Evolutionary conservation across 2,888 invertebrate genomes (phyloP).

Genomic region (Heliconius cydno): DNA sequence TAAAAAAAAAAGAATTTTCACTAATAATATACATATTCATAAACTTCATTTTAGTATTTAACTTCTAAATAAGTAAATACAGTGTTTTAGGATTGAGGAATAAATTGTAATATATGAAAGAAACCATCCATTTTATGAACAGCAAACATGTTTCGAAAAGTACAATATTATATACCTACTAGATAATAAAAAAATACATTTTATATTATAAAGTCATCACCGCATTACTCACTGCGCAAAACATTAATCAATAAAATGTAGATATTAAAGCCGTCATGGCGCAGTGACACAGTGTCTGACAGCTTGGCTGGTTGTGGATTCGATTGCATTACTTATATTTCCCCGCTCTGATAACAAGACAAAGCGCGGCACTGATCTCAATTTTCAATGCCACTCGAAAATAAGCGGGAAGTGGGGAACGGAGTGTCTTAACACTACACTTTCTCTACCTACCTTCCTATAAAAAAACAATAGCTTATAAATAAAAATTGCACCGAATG

Average conservation of each 20-base stretch:
- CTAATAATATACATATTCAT: not conserved
- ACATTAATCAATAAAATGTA: constrained; percentile 29
- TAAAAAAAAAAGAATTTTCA: not conserved
- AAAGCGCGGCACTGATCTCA: not conserved
- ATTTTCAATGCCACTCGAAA: not conserved
- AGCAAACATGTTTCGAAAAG: not conserved
- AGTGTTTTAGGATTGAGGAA: too few species aligned
- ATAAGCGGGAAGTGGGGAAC: not conserved
- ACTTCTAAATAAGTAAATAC: too few species aligned
- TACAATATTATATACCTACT: not conserved
- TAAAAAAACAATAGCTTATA: constrained; percentile 1
- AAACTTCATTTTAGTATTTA: too few species aligned
- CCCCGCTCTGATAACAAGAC: not conserved
- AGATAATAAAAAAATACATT: not conserved
- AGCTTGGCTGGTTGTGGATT: not conserved
- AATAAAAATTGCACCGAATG: constrained; percentile 25
- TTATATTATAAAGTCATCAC: not conserved
- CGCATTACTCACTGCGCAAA: constrained; percentile 14
- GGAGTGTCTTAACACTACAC: not conserved
- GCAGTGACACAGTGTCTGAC: not conserved
- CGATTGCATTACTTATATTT: not conserved
- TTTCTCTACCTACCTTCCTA: not conserved
- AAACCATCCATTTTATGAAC: not conserved
- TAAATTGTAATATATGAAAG: too few species aligned
- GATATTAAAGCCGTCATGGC: constrained; percentile 6